Evolutionary conservation across 2,113 vertebrate genomes (phyloP).

Genomic region (Oceanites oceanicus): DNA sequence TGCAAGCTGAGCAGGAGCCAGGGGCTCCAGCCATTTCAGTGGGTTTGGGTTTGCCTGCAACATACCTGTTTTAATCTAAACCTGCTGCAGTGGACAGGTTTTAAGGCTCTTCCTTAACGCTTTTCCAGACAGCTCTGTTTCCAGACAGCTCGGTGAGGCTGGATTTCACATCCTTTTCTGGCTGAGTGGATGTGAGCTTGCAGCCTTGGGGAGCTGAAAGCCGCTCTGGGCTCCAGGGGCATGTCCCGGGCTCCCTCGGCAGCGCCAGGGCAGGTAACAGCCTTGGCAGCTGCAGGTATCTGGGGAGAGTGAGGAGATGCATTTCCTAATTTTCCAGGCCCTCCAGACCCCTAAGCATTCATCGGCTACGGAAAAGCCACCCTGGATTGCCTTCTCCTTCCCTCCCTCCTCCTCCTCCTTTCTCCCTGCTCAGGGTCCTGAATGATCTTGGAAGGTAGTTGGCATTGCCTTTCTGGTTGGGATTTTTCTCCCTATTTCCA

Average conservation of each 20-base stretch:
- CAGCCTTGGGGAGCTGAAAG: neutral
- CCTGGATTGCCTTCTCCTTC: neutral
- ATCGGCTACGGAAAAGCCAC: neutral
- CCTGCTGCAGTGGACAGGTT: constrained; percentile 8
- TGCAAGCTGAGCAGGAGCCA: neutral
- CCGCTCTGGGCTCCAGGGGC: rapidly evolving
- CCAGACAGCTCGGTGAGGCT: neutral
- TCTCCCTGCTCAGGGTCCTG: neutral
- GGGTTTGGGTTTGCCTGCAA: neutral
- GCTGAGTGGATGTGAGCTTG: neutral
- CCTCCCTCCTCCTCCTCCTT: neutral
- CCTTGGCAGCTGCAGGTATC: neutral
- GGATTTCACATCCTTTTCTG: constrained; percentile 37
- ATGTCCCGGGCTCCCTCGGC: neutral
- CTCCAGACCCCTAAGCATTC: neutral
- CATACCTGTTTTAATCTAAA: constrained; percentile 45
- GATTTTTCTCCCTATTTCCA: neutral
- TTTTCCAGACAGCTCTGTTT: constrained; percentile 58
- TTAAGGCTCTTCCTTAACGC: neutral
- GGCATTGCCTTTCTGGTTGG: neutral
- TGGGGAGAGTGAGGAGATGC: neutral
- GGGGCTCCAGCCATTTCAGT: neutral
- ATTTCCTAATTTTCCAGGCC: neutral
- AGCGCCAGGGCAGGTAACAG: neutral
- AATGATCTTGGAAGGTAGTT: neutral